These are phyloP conservation scores for Schizothorax lantsangensis DNA, from an alignment of 2,797 vertebrate genomes.

Conservation along the genomic window DNA sequence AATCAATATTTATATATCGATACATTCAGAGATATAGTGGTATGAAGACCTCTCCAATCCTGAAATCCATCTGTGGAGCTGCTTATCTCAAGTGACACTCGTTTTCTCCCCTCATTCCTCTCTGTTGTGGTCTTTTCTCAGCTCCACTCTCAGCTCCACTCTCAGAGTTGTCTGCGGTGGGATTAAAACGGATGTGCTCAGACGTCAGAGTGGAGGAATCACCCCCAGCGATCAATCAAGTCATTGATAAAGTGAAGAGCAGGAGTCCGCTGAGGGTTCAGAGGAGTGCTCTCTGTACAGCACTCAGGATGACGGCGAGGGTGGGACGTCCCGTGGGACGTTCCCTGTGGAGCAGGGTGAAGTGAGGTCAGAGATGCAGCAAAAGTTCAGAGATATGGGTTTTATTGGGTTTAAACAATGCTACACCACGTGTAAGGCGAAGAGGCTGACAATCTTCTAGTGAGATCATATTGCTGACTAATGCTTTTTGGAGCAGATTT, in stretches of 20 bases:
- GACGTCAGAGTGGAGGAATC: slow-evolving; percentile 76
- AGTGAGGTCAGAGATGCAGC: slow-evolving; percentile 8
- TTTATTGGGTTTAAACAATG: neutral
- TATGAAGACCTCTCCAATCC: neutral
- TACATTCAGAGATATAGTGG: neutral
- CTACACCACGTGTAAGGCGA: neutral
- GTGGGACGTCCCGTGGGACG: neutral
- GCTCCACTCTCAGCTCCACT: slow-evolving; percentile 71
- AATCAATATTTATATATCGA: no score
- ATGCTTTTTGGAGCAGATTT: neutral
- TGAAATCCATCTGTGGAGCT: neutral
- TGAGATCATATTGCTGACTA: neutral
- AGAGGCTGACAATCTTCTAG: neutral
- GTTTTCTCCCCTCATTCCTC: slow-evolving; percentile 50
- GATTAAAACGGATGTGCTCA: slow-evolving; percentile 76
- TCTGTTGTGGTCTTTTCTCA: slow-evolving; percentile 50
- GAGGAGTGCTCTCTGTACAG: neutral
- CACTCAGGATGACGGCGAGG: neutral
- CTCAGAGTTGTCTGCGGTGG: slow-evolving; percentile 71
- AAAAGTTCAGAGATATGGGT: neutral
- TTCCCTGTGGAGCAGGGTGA: slow-evolving; percentile 20
- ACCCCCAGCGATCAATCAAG: slow-evolving; percentile 74
- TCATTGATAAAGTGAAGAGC: slow-evolving; percentile 78
- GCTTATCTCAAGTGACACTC: neutral
- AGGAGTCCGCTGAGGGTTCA: slow-evolving; percentile 71